Conservation (phyloP, 2,797 vertebrate genomes). For the Falco biarmicus region DNA sequence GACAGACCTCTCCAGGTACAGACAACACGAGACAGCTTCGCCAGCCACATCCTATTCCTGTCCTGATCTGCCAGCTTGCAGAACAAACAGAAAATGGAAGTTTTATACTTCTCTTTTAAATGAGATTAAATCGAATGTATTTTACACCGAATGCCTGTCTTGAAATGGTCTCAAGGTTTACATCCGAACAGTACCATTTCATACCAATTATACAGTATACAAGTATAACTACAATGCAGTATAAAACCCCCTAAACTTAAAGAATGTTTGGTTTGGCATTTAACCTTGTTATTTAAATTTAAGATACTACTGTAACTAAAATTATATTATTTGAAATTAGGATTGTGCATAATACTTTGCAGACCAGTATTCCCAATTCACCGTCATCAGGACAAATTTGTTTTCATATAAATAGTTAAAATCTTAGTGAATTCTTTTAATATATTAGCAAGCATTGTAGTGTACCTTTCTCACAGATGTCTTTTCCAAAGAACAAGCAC, state of each 20-base stretch:
- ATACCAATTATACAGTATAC: not conserved
- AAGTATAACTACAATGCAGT: not conserved
- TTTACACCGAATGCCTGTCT: not conserved
- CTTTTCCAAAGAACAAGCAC: not conserved
- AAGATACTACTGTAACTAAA: not conserved
- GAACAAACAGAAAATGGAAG: not conserved
- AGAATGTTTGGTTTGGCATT: not conserved
- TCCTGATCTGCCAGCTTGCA: not conserved
- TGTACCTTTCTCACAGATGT: not conserved
- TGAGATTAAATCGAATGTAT: not conserved
- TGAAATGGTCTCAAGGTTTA: not conserved
- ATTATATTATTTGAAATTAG: not conserved
- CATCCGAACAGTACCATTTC: not conserved
- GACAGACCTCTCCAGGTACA: not conserved
- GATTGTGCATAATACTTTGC: not conserved
- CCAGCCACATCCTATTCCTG: not conserved
- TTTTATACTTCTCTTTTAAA: not conserved
- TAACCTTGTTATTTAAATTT: not conserved
- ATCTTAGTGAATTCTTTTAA: not conserved
- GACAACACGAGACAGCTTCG: accelerated
- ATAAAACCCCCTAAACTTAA: not conserved
- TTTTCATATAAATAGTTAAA: not conserved
- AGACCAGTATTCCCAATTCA: not conserved
- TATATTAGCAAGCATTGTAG: not conserved
- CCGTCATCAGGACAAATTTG: not conserved